Base-by-base conservation (phyloP, 2,113 vertebrate species). In the Pterocles gutturalis region DNA sequence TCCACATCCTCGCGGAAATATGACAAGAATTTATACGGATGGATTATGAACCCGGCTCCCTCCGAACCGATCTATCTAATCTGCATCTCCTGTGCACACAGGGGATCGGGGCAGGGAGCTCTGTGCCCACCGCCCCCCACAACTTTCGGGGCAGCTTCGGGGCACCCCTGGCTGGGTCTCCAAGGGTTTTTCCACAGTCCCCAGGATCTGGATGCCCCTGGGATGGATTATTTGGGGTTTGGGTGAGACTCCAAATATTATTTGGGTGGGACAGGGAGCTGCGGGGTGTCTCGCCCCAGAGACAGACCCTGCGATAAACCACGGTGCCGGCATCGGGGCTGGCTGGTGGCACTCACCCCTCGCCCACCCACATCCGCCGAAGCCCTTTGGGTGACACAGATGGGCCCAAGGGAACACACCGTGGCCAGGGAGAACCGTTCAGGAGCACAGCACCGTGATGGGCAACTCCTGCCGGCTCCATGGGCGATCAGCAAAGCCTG, bases 11-110 rank as follows among this genome's bases (percentile, higher is more conserved):
- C 7, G 0, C 41, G 94, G 84, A 98, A 96, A 89, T 77, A 97
- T 89, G 92, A 94, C 90, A 95, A 95, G 94, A 96, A 97, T 98
- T 97, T 87, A 88, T 93, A 91, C 34, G 24, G 76, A 67, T 77
- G 96, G 94, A 94, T 96, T 94, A 94, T 93, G 92, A 92, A 83
- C 28, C 22, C 4, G 0, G 60, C 54, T 94, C 83, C 82, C 75
- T 13, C 72, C 71, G 58, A 92, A 78, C n/a, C 2, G 19, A 53
- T 9, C 38, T 55, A 77, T 92, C 69, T 69, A 58, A 58, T 38
- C 93, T 66, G 75, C 76, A 86, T 45, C 82, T 58, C 72, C 60
- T 17, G 73, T n/a, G 62, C 95, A 51, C 62, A 36, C 77, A 7
- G 41, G 55, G 72, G n/a, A 15, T 19, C 13, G 2, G 41, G 1